A percentile compares a stretch with the other conserved stretches of the same genome.
These are phyloP conservation scores for Myrmecobius fasciatus DNA, from an alignment of 2,113 vertebrate species.

Conservation along the genomic window DNA sequence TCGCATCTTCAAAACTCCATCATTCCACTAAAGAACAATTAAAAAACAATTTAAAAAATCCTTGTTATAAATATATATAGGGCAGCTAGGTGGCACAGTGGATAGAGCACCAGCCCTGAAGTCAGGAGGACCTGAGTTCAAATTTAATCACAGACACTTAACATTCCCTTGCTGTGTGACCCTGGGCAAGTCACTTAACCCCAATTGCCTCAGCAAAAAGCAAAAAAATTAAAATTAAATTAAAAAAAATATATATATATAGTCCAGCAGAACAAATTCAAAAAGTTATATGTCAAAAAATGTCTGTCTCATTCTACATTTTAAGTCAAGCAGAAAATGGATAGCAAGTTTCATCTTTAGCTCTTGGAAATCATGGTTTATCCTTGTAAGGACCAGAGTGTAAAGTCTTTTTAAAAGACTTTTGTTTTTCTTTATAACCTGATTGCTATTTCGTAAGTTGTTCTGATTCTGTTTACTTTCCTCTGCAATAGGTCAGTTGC, in stretches of 20 bases:
- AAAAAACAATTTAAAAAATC: neutral
- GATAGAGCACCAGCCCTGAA: too few relatives aligned
- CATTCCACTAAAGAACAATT: neutral
- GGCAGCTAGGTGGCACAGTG: too few relatives aligned
- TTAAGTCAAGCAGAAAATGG: neutral
- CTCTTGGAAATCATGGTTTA: neutral
- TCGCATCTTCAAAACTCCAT: neutral
- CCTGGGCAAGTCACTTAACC: too few relatives aligned
- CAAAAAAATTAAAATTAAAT: too few relatives aligned
- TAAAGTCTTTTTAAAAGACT: neutral
- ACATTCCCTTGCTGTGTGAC: too few relatives aligned
- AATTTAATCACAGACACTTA: too few relatives aligned
- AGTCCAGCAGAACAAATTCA: neutral
- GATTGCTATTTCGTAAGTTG: neutral
- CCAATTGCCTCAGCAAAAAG: too few relatives aligned
- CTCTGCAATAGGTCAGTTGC: neutral
- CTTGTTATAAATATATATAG: neutral
- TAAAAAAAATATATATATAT: too few relatives aligned
- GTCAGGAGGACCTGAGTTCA: too few relatives aligned
- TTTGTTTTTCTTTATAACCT: neutral
- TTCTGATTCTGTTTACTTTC: neutral
- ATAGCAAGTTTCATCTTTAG: neutral
- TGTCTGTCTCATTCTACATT: neutral
- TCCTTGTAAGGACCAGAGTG: neutral
- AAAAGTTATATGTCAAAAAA: neutral